A percentile compares a stretch with the other conserved stretches of the same genome.
Evolutionary conservation across 2,888 invertebrate species (phyloP).

Genomic region (Nymphalis urticae): DNA sequence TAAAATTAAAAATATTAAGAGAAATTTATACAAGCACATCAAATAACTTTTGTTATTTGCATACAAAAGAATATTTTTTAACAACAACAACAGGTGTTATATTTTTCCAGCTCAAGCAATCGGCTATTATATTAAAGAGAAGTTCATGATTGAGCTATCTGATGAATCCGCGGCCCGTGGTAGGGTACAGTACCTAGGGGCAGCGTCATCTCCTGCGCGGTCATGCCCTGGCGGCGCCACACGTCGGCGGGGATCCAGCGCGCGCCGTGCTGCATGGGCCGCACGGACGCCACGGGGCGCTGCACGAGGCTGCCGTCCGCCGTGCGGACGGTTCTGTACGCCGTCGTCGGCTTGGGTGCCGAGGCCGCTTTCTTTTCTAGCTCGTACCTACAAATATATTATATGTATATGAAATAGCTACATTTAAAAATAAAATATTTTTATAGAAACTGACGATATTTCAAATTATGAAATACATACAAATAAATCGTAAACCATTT

Average conservation of each 20-base stretch:
- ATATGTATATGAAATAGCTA: neutral
- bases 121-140: too few relatives aligned
- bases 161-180: too few relatives aligned
- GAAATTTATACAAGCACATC: too few relatives aligned
- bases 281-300: constrained; percentile 85
- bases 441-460: too few relatives aligned
- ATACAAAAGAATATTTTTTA: too few relatives aligned
- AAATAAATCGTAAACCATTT: too few relatives aligned
- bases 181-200: constrained; percentile 80
- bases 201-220: constrained; percentile 96
- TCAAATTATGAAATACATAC: too few relatives aligned
- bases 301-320: constrained; percentile 85
- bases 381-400: constrained; percentile 86
- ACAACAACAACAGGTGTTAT: too few relatives aligned
- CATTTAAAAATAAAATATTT: too few relatives aligned
- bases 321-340: constrained; percentile 84
- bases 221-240: constrained; percentile 96
- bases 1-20: neutral
- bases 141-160: too few relatives aligned
- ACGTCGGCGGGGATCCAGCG: constrained; percentile 95
- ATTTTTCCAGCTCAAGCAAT: too few relatives aligned
- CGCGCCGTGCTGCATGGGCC: constrained; percentile 90
- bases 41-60: too few relatives aligned
- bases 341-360: constrained; percentile 81
- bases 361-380: constrained; percentile 93